phyloP scores from a whole-genome alignment of 2,888 invertebrate species.

The Macaria notata region DNA sequence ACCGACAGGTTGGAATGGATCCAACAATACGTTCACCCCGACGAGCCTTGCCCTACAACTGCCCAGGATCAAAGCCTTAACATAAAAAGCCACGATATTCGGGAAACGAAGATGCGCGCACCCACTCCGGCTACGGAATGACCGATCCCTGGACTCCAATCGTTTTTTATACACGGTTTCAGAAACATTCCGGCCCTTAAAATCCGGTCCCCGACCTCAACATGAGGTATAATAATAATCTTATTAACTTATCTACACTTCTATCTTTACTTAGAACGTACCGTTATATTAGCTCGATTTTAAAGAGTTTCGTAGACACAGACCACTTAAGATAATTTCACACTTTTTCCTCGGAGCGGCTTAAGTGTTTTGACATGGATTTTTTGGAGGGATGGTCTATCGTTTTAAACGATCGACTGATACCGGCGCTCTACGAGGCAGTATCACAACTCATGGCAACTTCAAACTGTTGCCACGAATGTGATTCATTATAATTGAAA shows the following conservation, averaged over 20 bases:
- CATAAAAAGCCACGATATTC: slow-evolving; percentile 55
- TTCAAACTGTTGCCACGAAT: no score
- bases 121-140: slow-evolving; percentile 73
- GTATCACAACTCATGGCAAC: slow-evolving; percentile 8
- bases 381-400: slow-evolving; percentile 44
- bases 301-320: slow-evolving; percentile 67
- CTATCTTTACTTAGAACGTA: slow-evolving; percentile 79
- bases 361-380: slow-evolving; percentile 66
- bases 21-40: slow-evolving; percentile 48
- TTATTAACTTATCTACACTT: slow-evolving; percentile 80
- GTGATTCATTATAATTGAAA: no score
- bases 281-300: slow-evolving; percentile 74
- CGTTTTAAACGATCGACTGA: slow-evolving; percentile 39
- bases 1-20: slow-evolving; percentile 35
- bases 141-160: slow-evolving; percentile 69
- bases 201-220: slow-evolving; percentile 75
- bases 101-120: slow-evolving; percentile 69
- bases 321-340: slow-evolving; percentile 78
- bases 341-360: slow-evolving; percentile 64
- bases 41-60: slow-evolving; percentile 48
- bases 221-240: slow-evolving; percentile 77
- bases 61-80: slow-evolving; percentile 45
- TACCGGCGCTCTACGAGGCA: slow-evolving; percentile 3
- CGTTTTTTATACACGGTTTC: slow-evolving; percentile 80
- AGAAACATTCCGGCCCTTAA: slow-evolving; percentile 75